Percentiles rank a stretch among this genome's conserved stretches.
Conservation (phyloP, 2,113 vertebrate species). For the Osmerus mordax region DNA sequence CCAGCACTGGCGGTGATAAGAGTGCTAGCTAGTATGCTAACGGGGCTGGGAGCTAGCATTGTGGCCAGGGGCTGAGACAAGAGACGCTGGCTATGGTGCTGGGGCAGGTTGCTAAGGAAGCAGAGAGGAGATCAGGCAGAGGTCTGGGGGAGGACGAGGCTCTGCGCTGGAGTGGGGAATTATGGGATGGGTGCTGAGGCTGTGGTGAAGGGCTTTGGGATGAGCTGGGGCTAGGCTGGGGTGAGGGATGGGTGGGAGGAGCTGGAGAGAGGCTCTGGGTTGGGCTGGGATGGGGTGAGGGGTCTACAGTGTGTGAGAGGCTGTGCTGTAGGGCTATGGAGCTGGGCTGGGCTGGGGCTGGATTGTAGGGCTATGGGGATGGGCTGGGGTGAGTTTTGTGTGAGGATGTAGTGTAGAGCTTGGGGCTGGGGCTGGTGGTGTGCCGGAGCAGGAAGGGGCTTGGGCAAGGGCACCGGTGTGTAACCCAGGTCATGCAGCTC, state of each 20-base stretch:
- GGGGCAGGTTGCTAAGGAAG: constrained; percentile 1
- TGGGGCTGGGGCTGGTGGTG: constrained; percentile 24
- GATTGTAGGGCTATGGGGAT: too few relatives aligned
- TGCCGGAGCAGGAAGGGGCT: background rate
- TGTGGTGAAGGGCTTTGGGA: background rate
- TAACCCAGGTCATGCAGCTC: background rate
- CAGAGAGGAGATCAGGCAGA: background rate
- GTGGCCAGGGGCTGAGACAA: constrained; percentile 23
- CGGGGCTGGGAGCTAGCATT: constrained; percentile 4
- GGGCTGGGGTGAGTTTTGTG: too few relatives aligned
- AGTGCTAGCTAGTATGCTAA: constrained; percentile 81
- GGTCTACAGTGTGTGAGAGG: too few relatives aligned
- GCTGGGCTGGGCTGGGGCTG: background rate
- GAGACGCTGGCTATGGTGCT: background rate
- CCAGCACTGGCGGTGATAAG: constrained; percentile 91
- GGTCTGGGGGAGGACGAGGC: background rate
- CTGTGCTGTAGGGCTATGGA: too few relatives aligned
- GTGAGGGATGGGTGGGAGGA: background rate
- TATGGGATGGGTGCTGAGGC: background rate
- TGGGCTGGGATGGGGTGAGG: too few relatives aligned
- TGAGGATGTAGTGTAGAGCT: constrained; percentile 59
- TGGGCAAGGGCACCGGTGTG: too few relatives aligned
- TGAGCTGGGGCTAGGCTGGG: background rate
- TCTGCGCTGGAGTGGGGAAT: background rate
- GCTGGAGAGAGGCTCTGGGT: background rate